Conservation (phyloP, 2,888 invertebrate species). For the Calameuta pallipes region DNA sequence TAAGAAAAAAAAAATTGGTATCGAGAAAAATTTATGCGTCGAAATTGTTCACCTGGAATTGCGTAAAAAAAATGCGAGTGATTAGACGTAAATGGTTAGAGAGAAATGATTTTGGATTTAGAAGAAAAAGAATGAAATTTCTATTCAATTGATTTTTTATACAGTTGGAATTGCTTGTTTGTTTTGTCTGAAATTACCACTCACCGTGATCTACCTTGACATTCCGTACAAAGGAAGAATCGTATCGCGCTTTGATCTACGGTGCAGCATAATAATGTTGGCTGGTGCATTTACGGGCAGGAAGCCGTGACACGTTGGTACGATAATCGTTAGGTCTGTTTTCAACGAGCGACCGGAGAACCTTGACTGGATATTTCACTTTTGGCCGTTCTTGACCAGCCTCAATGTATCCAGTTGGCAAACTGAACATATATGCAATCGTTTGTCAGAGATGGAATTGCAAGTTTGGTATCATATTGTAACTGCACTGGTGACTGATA, state of each 20-base stretch:
- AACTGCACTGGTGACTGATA: background rate
- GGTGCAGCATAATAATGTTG: background rate
- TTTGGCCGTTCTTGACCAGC: background rate
- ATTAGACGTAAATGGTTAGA: background rate
- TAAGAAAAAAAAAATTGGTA: background rate
- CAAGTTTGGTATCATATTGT: background rate
- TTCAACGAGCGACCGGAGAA: background rate
- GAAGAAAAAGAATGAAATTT: background rate
- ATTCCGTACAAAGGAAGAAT: background rate
- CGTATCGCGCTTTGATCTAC: background rate
- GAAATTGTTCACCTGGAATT: background rate
- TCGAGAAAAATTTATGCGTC: background rate
- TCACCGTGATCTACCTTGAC: background rate
- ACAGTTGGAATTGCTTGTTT: background rate
- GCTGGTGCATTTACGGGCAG: background rate
- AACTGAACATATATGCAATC: background rate
- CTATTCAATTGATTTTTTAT: background rate
- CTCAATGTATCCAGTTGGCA: background rate
- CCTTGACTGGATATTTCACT: background rate
- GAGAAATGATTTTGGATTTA: background rate
- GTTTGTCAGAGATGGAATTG: background rate
- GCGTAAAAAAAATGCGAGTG: background rate
- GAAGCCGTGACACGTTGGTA: background rate
- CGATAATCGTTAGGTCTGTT: background rate
- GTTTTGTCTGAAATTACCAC: background rate